phyloP scores from a whole-genome alignment of 2,888 invertebrate species.

The Nephrotoma flavescens region DNA sequence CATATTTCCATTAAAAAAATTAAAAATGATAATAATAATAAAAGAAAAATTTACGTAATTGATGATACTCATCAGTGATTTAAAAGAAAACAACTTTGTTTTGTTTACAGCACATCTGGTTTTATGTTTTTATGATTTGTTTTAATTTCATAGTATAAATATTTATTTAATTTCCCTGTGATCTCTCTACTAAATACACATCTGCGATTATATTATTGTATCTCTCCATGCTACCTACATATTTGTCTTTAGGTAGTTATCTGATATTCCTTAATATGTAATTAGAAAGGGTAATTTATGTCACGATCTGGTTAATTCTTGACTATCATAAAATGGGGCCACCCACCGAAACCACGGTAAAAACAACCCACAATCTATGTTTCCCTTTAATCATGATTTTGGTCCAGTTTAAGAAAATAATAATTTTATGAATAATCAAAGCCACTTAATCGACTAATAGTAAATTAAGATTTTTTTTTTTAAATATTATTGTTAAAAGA shows the following conservation, averaged over 20 bases:
- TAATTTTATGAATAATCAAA: neutral
- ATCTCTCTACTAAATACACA: neutral
- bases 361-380: neutral
- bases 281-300: neutral
- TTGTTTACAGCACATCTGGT: neutral
- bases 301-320: neutral
- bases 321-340: neutral
- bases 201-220: neutral
- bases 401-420: neutral
- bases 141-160: neutral
- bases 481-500: neutral
- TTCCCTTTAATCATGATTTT: neutral
- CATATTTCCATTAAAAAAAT: neutral
- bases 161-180: neutral
- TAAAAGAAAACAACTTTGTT: neutral
- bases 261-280: too few relatives aligned
- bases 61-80: conserved; percentile 2
- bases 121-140: neutral
- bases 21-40: neutral
- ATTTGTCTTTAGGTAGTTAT: neutral
- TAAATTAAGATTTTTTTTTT: neutral
- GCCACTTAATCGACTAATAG: neutral
- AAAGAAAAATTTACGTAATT: neutral
- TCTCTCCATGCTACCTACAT: neutral
- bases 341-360: neutral